Evolutionary conservation across 1,140 invertebrate genomes (phyloP).

Genomic region (Macrosteles quadrilineatus): DNA sequence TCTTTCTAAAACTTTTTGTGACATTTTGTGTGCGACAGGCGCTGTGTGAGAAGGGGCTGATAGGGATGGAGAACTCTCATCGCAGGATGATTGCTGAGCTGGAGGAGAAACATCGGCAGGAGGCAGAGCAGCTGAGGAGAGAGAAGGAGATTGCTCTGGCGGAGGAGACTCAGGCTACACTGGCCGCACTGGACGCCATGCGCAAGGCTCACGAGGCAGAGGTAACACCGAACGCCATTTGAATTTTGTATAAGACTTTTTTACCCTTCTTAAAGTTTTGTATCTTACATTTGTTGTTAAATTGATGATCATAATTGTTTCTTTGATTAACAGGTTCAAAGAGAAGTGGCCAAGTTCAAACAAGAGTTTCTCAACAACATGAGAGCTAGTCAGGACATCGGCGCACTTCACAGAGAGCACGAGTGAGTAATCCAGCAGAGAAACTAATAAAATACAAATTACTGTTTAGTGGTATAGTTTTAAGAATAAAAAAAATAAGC

Average conservation of each 20-base stretch:
- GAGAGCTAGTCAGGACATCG: slow-evolving; percentile 60
- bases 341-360: slow-evolving; percentile 85
- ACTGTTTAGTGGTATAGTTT: no score
- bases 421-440: slow-evolving; percentile 59
- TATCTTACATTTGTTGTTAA: no score
- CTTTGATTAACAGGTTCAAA: slow-evolving; percentile 57
- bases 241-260: no score
- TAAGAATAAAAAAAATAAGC: no score
- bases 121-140: slow-evolving; percentile 67
- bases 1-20: no score
- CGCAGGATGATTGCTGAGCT: slow-evolving; percentile 80
- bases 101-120: slow-evolving; percentile 79
- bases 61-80: slow-evolving; percentile 87
- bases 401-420: slow-evolving; percentile 58
- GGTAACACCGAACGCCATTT: no score
- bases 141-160: slow-evolving; percentile 88
- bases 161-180: slow-evolving; percentile 77
- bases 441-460: no score
- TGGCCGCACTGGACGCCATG: slow-evolving; percentile 84
- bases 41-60: slow-evolving; percentile 82
- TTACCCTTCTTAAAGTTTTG: no score
- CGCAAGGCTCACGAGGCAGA: slow-evolving; percentile 90
- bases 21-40: no score
- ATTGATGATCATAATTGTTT: no score
- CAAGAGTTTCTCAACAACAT: slow-evolving; percentile 78